Percentiles rank a stretch among this genome's conserved stretches.
phyloP scores from a whole-genome alignment of 2,113 vertebrate species.

The Boleophthalmus pectinirostris region DNA sequence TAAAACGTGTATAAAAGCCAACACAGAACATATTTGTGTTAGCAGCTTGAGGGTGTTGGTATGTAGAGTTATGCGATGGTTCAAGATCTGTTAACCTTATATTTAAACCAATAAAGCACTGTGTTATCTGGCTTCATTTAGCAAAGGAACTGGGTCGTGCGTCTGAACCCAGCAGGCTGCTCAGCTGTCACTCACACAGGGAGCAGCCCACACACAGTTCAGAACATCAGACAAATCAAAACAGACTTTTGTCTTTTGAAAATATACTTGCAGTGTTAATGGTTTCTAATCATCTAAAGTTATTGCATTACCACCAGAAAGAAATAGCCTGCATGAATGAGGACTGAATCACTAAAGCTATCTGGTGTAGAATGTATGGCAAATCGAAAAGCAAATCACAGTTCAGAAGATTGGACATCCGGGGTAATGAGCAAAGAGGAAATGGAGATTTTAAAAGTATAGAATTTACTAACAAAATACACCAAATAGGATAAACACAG shows the following conservation, averaged over 20 bases:
- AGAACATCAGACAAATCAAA: not conserved
- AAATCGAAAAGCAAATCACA: not conserved
- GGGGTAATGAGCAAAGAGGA: no score
- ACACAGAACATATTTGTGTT: slow-evolving; percentile 5
- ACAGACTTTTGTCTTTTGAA: not conserved
- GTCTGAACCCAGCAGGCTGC: not conserved
- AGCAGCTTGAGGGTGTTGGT: slow-evolving; percentile 10
- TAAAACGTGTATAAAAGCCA: not conserved
- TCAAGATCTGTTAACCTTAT: slow-evolving; percentile 16
- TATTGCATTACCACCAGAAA: not conserved
- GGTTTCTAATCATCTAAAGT: not conserved
- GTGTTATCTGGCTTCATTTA: slow-evolving; percentile 12
- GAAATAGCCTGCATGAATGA: not conserved
- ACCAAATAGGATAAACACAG: not conserved
- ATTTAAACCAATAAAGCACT: slow-evolving; percentile 8
- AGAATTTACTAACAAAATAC: not conserved
- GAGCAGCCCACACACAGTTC: not conserved
- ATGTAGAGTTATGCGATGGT: not conserved
- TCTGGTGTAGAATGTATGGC: not conserved
- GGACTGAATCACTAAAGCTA: not conserved
- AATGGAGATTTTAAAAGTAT: no score
- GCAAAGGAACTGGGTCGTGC: slow-evolving; percentile 13
- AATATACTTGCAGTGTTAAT: not conserved
- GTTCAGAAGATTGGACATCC: not conserved
- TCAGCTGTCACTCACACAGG: slow-evolving; percentile 16